Evolutionary conservation across 1,140 invertebrate genomes (phyloP), one percentile per base, ranked within the genome.

Genomic region (Pseudachorutes palmiensis): DNA sequence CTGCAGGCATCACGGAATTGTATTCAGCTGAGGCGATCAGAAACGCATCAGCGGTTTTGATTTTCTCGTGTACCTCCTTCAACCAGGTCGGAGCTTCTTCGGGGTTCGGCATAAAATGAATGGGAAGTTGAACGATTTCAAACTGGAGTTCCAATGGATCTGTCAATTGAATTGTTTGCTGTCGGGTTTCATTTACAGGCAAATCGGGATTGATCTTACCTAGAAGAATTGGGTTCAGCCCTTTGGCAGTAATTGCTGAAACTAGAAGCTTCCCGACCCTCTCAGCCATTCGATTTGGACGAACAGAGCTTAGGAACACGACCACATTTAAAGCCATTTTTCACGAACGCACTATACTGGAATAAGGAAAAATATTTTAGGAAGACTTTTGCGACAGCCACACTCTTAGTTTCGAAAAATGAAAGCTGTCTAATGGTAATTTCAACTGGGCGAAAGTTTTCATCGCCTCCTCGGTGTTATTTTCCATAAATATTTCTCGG

Each of bases 11-110:
- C 16, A 73, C 73, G 65, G 78, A 76, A 69, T 82, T 82, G 70
- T 82, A 82, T 69, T 82, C 81, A 0, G 77, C 75, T 9, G 79
- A 76, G 1, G 82, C 72, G n/a, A 81, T 72, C 1, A 82, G 72
- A 65, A 75, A 79, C 2, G 75, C 80, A 74, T 82, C 80, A 33
- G 80, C 79, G 3, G 69, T 68, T 60, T 76, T 71, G 3, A 82
- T 76, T 26, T 76, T 72, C 2, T 72, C 67, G 51, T 81, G 76
- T 3, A 74, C 72, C 19, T 78, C 74, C 2, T 72, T 33, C 67
- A 82, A 49, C 75, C 77, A 77, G 28, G 76, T 64, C 9, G 81
- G 80, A 19, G 76, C 76, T 31, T 70, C 71, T 45, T 70, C 66
- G 5, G 70, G 68, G 48, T 79, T 75, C 16, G 68, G 58, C 70